These are phyloP conservation scores for Paedocypris micromegethes DNA, from an alignment of 2,797 vertebrate species.

Conservation along the genomic window DNA sequence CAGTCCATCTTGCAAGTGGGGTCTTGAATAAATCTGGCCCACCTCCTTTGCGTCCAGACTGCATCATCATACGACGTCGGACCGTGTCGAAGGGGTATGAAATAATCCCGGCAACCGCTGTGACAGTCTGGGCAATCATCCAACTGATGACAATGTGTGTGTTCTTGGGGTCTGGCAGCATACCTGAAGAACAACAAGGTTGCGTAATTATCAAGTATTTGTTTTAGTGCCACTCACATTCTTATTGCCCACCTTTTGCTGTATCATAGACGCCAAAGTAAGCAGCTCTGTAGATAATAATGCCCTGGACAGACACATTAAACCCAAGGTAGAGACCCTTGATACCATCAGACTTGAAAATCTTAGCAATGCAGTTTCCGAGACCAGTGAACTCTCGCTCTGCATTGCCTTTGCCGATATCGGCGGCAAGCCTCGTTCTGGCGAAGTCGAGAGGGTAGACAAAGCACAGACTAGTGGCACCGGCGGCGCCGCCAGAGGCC, in stretches of 20 bases:
- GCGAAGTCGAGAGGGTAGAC: slow-evolving; percentile 98
- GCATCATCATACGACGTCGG: slow-evolving; percentile 99
- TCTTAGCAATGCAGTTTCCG: slow-evolving; percentile 86
- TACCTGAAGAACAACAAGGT: slow-evolving; percentile 68
- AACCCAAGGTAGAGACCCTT: slow-evolving; percentile 92
- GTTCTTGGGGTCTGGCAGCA: slow-evolving; percentile 98
- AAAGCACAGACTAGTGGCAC: slow-evolving; percentile 96
- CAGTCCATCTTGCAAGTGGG: neutral
- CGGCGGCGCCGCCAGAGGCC: slow-evolving; percentile 91
- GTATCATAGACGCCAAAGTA: slow-evolving; percentile 98
- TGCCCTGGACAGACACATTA: slow-evolving; percentile 96
- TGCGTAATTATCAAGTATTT: neutral
- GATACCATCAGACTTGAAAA: slow-evolving; percentile 89
- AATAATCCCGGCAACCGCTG: slow-evolving; percentile 84
- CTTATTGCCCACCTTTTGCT: slow-evolving; percentile 86
- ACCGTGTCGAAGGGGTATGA: slow-evolving; percentile 98
- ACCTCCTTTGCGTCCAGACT: slow-evolving; percentile 98
- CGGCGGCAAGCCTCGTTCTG: slow-evolving; percentile 93
- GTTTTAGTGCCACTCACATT: neutral
- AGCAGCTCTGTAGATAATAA: slow-evolving; percentile 98
- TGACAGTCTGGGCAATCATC: slow-evolving; percentile 98
- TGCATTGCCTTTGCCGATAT: slow-evolving; percentile 81
- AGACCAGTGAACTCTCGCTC: slow-evolving; percentile 92
- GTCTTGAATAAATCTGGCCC: slow-evolving; percentile 50
- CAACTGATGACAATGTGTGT: slow-evolving; percentile 93